phyloP scores from a whole-genome alignment of 2,797 vertebrate species.

The Takifugu ocellatus region DNA sequence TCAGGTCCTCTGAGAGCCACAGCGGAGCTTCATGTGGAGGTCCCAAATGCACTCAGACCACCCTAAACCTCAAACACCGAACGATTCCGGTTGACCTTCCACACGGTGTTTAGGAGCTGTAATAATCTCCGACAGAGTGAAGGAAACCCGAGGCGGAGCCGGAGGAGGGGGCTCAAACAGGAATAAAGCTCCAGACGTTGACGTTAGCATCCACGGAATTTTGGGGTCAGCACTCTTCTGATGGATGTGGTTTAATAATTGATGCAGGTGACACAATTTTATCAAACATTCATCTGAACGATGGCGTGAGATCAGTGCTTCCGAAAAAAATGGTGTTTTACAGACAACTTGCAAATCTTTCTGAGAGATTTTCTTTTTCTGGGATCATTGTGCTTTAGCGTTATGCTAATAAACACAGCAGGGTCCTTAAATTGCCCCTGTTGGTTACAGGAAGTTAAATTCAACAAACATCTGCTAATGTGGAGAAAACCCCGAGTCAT shows the following conservation, averaged over 20 bases:
- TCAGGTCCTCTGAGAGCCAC: conserved; percentile 60
- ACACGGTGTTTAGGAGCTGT: conserved; percentile 61
- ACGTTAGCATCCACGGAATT: conserved; percentile 32
- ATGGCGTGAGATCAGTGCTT: too few relatives aligned
- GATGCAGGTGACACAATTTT: conserved; percentile 23
- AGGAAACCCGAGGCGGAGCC: conserved; percentile 5
- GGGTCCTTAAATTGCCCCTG: too few relatives aligned
- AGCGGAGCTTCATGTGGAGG: conserved; percentile 48
- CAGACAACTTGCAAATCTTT: too few relatives aligned
- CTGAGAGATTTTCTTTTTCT: too few relatives aligned
- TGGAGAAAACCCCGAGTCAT: too few relatives aligned
- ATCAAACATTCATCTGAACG: too few relatives aligned
- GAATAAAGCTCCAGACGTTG: background rate
- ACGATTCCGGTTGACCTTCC: conserved; percentile 57
- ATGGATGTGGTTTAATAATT: conserved; percentile 65
- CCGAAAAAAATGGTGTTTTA: too few relatives aligned
- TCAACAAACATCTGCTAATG: too few relatives aligned
- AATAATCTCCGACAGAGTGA: conserved; percentile 56
- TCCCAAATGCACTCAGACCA: conserved; percentile 56
- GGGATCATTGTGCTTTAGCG: too few relatives aligned
- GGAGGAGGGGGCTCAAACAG: conserved; percentile 23
- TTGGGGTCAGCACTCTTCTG: conserved; percentile 48
- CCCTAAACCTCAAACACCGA: conserved; percentile 52
- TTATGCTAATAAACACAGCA: too few relatives aligned
- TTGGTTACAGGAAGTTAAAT: too few relatives aligned